These are phyloP conservation scores for Thryonomys swinderianus DNA, from an alignment of 2,113 vertebrate genomes.

Conservation along the genomic window DNA sequence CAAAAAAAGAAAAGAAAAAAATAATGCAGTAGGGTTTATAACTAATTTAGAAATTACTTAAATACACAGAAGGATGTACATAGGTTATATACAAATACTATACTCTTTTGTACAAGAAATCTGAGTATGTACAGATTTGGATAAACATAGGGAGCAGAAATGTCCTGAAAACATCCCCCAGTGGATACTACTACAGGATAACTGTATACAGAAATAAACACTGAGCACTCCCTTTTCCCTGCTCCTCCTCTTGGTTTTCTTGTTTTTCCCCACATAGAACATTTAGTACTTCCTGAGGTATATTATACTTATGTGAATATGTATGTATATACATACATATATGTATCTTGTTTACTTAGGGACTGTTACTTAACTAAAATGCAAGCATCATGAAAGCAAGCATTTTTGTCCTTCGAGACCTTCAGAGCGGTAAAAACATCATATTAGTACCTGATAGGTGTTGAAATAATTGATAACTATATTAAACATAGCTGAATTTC, in stretches of 20 bases:
- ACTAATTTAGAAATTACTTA: background rate
- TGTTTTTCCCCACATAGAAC: background rate
- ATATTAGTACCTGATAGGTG: background rate
- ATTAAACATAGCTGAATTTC: background rate
- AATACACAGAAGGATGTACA: background rate
- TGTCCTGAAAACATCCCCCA: background rate
- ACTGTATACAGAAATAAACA: background rate
- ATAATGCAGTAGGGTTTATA: background rate
- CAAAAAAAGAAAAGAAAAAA: no score
- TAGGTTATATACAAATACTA: background rate
- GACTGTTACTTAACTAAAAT: background rate
- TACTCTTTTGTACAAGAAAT: background rate
- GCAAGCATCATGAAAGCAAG: background rate
- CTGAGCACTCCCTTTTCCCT: accelerated
- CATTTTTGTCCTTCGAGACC: background rate
- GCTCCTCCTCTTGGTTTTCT: background rate
- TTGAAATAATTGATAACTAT: background rate
- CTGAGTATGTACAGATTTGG: background rate
- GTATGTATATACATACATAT: background rate
- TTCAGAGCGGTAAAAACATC: background rate
- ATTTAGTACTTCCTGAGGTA: background rate
- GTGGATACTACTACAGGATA: background rate
- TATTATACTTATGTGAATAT: background rate
- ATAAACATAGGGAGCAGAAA: background rate
- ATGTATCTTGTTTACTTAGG: background rate